Conservation (phyloP, 1,140 invertebrate genomes). For the Bombyx mandarina region DNA sequence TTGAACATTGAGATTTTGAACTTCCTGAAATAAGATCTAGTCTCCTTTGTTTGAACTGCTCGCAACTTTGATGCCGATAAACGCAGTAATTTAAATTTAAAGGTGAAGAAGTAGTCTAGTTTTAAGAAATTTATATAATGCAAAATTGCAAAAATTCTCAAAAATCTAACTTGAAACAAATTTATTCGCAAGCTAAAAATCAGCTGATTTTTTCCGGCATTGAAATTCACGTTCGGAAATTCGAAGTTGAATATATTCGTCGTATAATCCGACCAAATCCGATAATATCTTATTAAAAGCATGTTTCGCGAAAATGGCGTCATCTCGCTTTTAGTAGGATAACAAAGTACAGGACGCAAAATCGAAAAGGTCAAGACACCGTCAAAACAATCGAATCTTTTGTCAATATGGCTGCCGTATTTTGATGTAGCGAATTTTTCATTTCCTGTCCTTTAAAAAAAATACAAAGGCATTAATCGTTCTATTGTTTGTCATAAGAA, state of each 20-base stretch:
- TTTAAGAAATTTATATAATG: no score
- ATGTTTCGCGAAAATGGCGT: slow-evolving; percentile 17
- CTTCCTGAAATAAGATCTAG: no score
- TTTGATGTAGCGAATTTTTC: slow-evolving; percentile 28
- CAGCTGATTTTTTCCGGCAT: slow-evolving; percentile 6
- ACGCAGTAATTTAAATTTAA: no score
- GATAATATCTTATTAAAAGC: slow-evolving; percentile 2
- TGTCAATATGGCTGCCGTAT: slow-evolving; percentile 60
- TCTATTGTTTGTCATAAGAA: neutral
- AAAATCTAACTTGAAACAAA: no score
- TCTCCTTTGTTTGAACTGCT: no score
- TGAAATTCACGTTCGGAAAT: slow-evolving; percentile 10
- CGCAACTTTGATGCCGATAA: no score
- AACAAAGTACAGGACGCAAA: slow-evolving; percentile 60
- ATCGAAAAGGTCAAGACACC: slow-evolving; percentile 62
- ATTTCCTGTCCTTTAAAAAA: slow-evolving; percentile 13
- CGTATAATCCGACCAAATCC: slow-evolving; percentile 43
- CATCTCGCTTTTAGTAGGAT: slow-evolving; percentile 43
- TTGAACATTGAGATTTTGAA: neutral
- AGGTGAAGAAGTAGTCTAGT: no score
- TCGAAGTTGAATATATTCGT: slow-evolving; percentile 1
- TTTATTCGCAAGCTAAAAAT: neutral
- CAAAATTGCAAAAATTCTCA: no score
- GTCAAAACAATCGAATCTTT: slow-evolving; percentile 69
- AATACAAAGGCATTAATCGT: neutral